phyloP scores from a whole-genome alignment of 2,888 invertebrate species.

The Nezara viridula region DNA sequence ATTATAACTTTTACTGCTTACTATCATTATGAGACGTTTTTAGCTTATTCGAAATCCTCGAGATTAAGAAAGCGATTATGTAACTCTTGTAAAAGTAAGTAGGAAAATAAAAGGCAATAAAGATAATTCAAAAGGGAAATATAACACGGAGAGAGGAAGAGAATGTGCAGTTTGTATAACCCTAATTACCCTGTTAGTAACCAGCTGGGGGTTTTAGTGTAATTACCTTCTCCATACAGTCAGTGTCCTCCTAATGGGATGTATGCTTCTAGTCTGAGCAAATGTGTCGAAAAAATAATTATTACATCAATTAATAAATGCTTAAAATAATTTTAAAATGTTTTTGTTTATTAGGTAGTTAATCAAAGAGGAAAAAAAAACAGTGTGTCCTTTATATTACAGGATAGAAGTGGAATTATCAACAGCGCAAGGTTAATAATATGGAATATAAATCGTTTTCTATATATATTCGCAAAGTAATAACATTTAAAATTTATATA shows the following conservation, averaged over 20 bases:
- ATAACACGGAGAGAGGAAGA: neutral
- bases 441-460: no score
- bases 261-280: neutral
- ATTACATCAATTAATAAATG: no score
- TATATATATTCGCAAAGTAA: no score
- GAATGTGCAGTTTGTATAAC: neutral
- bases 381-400: no score
- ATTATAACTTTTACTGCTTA: no score
- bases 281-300: neutral
- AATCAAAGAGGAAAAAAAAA: no score
- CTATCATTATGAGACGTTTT: neutral
- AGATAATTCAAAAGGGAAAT: neutral
- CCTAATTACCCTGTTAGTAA: constrained; percentile 19
- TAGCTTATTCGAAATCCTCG: neutral
- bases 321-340: no score
- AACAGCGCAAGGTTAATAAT: no score
- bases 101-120: neutral
- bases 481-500: no score
- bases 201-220: neutral
- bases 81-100: neutral
- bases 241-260: neutral
- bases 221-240: neutral
- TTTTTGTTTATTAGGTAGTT: no score
- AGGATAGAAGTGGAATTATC: no score
- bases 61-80: constrained; percentile 7